Evolutionary conservation across 30 jellyfish, hydroid and myxozoan species (phyloP).

Genomic region (Aurelia sp.): DNA sequence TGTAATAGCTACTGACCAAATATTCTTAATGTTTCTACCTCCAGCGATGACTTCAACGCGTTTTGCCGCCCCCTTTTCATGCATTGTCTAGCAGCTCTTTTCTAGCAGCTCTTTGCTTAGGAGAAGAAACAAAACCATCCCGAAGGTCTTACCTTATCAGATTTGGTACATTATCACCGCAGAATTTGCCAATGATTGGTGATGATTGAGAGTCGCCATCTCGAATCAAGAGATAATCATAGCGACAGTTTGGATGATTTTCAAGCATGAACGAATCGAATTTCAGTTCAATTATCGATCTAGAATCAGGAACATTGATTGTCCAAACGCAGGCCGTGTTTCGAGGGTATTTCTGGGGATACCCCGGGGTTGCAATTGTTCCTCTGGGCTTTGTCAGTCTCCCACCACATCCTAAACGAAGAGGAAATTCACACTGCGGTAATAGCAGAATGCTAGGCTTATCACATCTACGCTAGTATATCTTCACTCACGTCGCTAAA

Average conservation of each 20-base stretch:
- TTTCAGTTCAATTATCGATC: conserved; percentile 35
- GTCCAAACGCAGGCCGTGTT: conserved; percentile 66
- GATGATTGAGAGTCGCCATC: conserved; percentile 71
- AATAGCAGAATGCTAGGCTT: too few relatives aligned
- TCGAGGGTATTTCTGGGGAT: conserved; percentile 66
- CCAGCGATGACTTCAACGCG: too few relatives aligned
- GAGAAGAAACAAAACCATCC: too few relatives aligned
- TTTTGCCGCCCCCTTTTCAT: too few relatives aligned
- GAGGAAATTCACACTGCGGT: not conserved
- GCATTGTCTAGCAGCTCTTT: too few relatives aligned
- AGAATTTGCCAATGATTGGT: conserved; percentile 68
- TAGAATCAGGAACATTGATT: conserved; percentile 60
- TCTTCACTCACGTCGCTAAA: too few relatives aligned
- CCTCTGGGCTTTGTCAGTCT: conserved; percentile 55
- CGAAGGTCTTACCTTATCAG: too few relatives aligned
- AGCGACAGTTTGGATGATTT: conserved; percentile 72
- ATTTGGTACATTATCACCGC: conserved; percentile 63
- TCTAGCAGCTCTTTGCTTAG: too few relatives aligned
- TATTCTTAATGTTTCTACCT: too few relatives aligned
- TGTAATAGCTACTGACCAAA: too few relatives aligned
- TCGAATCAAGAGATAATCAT: conserved; percentile 67
- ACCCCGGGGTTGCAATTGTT: conserved; percentile 50
- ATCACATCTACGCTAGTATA: too few relatives aligned
- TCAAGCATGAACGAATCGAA: conserved; percentile 54
- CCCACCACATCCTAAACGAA: conserved; percentile 75